These are phyloP conservation scores for Microchirus variegatus DNA, from an alignment of 2,797 vertebrate genomes.

Conservation along the genomic window DNA sequence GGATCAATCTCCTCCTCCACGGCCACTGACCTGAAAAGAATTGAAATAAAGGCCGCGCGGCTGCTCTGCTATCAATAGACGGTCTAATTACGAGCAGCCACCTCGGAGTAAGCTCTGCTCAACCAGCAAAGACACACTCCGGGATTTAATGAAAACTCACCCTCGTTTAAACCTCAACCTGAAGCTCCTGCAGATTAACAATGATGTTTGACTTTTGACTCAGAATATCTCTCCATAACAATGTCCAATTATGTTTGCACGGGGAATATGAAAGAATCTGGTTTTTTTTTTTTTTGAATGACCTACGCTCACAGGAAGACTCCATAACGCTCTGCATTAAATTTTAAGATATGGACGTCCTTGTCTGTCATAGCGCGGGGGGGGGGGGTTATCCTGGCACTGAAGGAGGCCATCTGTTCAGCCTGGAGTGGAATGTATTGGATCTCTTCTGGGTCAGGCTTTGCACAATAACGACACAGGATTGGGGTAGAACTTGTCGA, in stretches of 20 bases:
- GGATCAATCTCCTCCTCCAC: constrained; percentile 72
- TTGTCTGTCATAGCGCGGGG: constrained; percentile 55
- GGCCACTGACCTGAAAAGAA: constrained; percentile 78
- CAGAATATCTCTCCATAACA: background rate
- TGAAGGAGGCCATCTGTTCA: constrained; percentile 69
- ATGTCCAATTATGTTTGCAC: constrained; percentile 2
- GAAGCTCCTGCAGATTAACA: constrained; percentile 34
- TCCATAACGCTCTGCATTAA: constrained; percentile 27
- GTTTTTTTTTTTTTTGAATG: no score
- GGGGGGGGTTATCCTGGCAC: constrained; percentile 59
- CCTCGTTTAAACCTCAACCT: constrained; percentile 54
- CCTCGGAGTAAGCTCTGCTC: constrained; percentile 46
- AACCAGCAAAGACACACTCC: constrained; percentile 46
- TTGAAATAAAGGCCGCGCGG: constrained; percentile 66
- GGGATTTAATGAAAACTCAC: constrained; percentile 36
- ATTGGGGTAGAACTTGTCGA: constrained; percentile 74
- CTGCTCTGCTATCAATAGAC: constrained; percentile 69
- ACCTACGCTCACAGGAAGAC: background rate
- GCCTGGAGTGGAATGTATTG: constrained; percentile 69
- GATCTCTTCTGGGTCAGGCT: constrained; percentile 64
- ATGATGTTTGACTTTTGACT: constrained; percentile 27
- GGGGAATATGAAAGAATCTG: background rate
- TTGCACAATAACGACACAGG: constrained; percentile 55
- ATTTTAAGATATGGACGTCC: constrained; percentile 42
- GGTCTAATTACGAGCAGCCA: constrained; percentile 68